Evolutionary conservation across 2,113 vertebrate species (phyloP), one percentile per base, ranked within the genome.

Genomic region (Uria lomvia): DNA sequence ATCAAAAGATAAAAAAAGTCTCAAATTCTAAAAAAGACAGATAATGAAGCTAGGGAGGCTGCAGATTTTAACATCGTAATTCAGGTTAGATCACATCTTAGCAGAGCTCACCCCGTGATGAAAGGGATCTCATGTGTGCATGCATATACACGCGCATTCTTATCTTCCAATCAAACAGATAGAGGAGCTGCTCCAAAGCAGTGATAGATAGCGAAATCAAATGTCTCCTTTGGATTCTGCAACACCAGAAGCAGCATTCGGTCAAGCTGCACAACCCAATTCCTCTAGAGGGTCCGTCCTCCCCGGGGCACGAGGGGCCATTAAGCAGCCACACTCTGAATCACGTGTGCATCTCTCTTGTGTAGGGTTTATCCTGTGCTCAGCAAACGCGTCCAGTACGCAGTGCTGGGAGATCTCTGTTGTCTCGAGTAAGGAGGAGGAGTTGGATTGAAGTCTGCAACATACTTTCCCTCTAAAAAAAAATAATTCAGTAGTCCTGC

Each of bases 71-170:
- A 45, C n/a, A 26, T 7, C 0, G 20, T 38, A 63, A 50, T 91
- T 97, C 82, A 93, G 65, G 75, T 83, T 88, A 74, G 56, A 73
- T 92, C 78, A 86, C 71, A 73, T 90, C 84, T 91, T 77, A 80
- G 45, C 49, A 80, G 67, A 80, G 59, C 63, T 90, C 59, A 50
- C 16, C 49, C 34, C 3, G 0, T 34, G 58, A 83, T 95, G 84
- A 90, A 91, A 94, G 70, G 50, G 36, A 40, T 89, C 71, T 55
- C 52, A 27, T 0, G 0, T 70, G 52, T 76, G 47, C 89, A n/a
- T 36, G 65, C 43, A 40, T 30, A 80, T 8, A 58, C 86, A 52
- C 1, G 52, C 49, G 36, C 38, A 4, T 43, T 77, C 80, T 77
- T 84, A 74, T 85, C 85, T 91, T 77, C 58, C 68, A 82, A 17